Evolutionary conservation across 2,113 vertebrate species (phyloP), one percentile per base, ranked within the genome.

Genomic region (Cryptomyrus ogoouensis): DNA sequence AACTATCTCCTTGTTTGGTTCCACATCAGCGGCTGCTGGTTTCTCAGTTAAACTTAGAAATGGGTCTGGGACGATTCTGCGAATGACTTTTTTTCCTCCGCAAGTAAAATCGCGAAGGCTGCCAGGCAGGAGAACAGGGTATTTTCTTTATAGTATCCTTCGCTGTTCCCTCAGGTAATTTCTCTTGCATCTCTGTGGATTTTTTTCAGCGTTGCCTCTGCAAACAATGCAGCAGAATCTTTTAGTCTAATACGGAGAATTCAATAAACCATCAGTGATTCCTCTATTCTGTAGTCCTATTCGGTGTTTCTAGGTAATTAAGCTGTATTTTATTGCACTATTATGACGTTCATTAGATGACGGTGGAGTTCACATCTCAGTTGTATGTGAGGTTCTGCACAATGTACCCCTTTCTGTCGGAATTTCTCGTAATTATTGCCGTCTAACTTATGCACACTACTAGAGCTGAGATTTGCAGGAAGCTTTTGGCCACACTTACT

Each of bases 1-100:
- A 70, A 31, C 66, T 31, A 47, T 89, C 44, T 80, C 35, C 31
- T 89, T 80, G 70, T 89, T 80, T 89, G 21, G 13, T 83, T 89
- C 42, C 58, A 17, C 58, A 49, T 52, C 70, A 83, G 74, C 42
- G 31, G 27, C 44, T 90, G 27, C 19, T 19, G 89, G 53, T 47
- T 62, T 89, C 83, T 66, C 62, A 87, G n/a, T 70, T 89, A 53
- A 58, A 85, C 24, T 39, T 83, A 89, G 53, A 39, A 17, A 27
- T 39, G 42, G 84, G 31, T 84, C 8, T 31, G 15, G 44, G 35
- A n/a, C 80, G 21, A 58, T 56, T 89, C n/a, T 56, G 52, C 44
- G 39, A 42, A 84, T 85, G 27, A 42, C 35, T 39, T 77, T 77
- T 77, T 77, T 56, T 35, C 88, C 19, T n/a, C 46, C 44, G 35